phyloP scores from a whole-genome alignment of 2,888 invertebrate species.

The Lamellibrachia satsuma region DNA sequence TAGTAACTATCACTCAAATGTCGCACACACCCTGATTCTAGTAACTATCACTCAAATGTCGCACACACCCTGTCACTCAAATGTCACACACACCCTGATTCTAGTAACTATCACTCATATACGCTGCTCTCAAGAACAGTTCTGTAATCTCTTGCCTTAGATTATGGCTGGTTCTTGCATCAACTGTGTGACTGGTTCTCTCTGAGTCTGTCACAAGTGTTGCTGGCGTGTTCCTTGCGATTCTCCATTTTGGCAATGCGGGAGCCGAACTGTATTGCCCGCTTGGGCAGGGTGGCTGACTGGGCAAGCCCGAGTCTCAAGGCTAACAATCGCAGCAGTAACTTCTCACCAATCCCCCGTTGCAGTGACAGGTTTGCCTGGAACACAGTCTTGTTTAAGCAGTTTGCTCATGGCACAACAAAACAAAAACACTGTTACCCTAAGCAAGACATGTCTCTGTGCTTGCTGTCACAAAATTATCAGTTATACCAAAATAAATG shows the following conservation, averaged over 20 bases:
- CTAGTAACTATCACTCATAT: too few species aligned
- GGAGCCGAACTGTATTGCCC: slow-evolving; percentile 97
- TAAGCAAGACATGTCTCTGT: too few species aligned
- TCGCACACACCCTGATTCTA: too few species aligned
- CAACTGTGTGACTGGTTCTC: background rate
- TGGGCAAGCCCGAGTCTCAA: slow-evolving; percentile 58
- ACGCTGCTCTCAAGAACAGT: too few species aligned
- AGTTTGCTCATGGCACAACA: background rate
- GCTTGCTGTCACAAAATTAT: too few species aligned
- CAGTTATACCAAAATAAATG: too few species aligned
- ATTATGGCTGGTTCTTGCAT: background rate
- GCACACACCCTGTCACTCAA: too few species aligned
- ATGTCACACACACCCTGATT: too few species aligned
- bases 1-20: too few species aligned
- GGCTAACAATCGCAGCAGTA: slow-evolving; percentile 76
- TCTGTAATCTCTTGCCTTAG: too few species aligned
- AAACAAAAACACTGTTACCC: too few species aligned
- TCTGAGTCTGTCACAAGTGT: slow-evolving; percentile 71
- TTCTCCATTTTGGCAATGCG: slow-evolving; percentile 83
- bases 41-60: too few species aligned
- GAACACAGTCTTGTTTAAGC: background rate
- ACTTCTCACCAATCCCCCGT: slow-evolving; percentile 91
- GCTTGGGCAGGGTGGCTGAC: slow-evolving; percentile 78
- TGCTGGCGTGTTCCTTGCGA: slow-evolving; percentile 85
- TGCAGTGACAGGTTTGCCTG: slow-evolving; percentile 55